A percentile compares a stretch with the other conserved stretches of the same genome.
Conservation (phyloP, 1,140 invertebrate genomes). For the Batillaria attramentaria region DNA sequence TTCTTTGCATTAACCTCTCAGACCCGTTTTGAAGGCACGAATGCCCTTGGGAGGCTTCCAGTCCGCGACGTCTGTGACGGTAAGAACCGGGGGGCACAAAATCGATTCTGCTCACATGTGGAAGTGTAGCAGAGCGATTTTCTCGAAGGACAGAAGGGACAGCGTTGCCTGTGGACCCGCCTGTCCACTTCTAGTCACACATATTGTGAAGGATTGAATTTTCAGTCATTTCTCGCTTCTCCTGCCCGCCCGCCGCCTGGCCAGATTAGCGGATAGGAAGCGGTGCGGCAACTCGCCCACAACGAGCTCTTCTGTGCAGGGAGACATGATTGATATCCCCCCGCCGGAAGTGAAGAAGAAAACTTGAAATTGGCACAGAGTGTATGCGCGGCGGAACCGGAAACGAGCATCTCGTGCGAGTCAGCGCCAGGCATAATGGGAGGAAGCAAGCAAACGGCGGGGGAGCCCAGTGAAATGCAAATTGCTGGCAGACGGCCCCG, state of each 20-base stretch:
- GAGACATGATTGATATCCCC: conserved; percentile 34
- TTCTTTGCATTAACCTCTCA: conserved; percentile 34
- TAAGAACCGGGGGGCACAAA: background rate
- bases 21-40: conserved; percentile 23
- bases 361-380: conserved; percentile 30
- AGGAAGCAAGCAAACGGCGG: conserved; percentile 17
- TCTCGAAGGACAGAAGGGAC: background rate
- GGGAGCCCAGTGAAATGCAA: conserved; percentile 14
- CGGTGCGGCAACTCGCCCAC: conserved; percentile 25
- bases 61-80: conserved; percentile 20
- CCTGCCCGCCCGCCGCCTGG: background rate
- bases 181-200: conserved; percentile 24
- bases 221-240: conserved; percentile 3
- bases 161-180: conserved; percentile 4
- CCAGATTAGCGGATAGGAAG: background rate
- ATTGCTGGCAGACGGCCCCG: conserved; percentile 7
- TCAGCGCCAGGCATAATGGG: conserved; percentile 23
- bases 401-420: conserved; percentile 34
- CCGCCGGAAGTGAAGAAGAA: conserved; percentile 15
- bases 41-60: conserved; percentile 30
- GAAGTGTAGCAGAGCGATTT: background rate
- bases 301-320: conserved; percentile 1
- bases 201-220: conserved; percentile 11
- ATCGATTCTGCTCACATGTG: background rate
- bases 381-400: conserved; percentile 26